Evolutionary conservation across 1,140 invertebrate species (phyloP), one percentile per base, ranked within the genome.

Genomic region (Ditylenchus dipsaci): DNA sequence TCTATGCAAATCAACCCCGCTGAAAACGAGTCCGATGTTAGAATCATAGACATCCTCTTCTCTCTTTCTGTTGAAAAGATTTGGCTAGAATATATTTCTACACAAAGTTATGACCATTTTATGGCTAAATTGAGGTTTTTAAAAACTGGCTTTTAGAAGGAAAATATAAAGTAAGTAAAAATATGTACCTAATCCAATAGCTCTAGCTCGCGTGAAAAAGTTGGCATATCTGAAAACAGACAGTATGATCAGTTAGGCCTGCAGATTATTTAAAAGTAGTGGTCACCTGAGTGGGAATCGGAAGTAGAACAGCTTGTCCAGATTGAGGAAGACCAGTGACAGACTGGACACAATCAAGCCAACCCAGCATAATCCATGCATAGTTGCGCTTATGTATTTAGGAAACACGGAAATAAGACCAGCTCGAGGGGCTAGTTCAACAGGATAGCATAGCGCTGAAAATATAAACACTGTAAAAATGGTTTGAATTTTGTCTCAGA

Each of bases 291-390:
- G 58, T 11, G 76, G 76, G 66, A 80, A 77, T 21, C 67, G 76
- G 45, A 77, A 77, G 72, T 76, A 77, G 57, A 72, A 67, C 15
- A 77, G 65, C 43, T 77, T 77, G 60, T 77, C 76, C 9, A 77
- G 43, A 33, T 77, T 77, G 21, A 77, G 38, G 30, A 80, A 77
- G 8, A 77, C 76, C 23, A 77, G 68, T 30, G 76, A 77, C 17
- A 80, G 26, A 19, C 53, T 63, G 17, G 76, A 77, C 7, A 73
- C 78, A 17, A 77, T 77, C 42, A 77, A 42, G 21, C 49, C 75
- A 38, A 77, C 77, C 76, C 76, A 77, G 49, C 68, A 68, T 0
- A 73, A 43, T 30, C 69, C 57, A 13, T 72, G 72, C 43, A 65
- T 59, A 17, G 60, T 67, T 30, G 53, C 45, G 43, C 56, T 53